These are phyloP conservation scores for Spinus olivaceus DNA, from an alignment of 2,797 vertebrate species.

Conservation along the genomic window DNA sequence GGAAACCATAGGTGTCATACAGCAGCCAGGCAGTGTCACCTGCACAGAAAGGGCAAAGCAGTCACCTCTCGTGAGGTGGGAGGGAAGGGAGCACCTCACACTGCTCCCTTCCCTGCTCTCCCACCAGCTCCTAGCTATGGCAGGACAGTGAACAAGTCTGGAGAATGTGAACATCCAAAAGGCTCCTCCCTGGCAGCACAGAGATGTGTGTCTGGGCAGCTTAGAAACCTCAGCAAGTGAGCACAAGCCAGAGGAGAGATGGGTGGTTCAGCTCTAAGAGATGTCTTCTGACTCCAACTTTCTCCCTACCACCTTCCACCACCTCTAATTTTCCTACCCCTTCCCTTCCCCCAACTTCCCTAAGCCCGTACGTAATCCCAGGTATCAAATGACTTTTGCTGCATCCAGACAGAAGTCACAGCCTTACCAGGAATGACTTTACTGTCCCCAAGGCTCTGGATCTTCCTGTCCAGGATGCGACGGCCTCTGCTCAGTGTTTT, in stretches of 20 bases:
- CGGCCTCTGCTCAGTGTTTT: slow-evolving; percentile 96
- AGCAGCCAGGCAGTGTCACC: slow-evolving; percentile 97
- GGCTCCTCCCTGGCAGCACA: not conserved
- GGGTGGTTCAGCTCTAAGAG: not conserved
- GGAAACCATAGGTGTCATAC: slow-evolving; percentile 97
- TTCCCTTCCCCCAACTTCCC: not conserved
- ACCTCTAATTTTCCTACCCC: not conserved
- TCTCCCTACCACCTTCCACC: not conserved
- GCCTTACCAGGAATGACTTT: slow-evolving; percentile 89
- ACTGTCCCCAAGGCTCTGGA: slow-evolving; percentile 87
- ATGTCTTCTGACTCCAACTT: not conserved
- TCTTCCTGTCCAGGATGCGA: slow-evolving; percentile 94
- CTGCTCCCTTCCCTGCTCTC: not conserved
- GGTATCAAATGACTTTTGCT: not conserved
- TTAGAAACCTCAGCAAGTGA: not conserved
- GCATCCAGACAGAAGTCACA: not conserved
- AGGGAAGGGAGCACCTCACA: too few species aligned
- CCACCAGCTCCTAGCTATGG: fast-evolving
- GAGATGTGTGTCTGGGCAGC: not conserved
- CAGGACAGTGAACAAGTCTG: not conserved
- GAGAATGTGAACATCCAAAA: not conserved
- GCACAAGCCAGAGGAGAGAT: not conserved
- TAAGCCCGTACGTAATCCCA: not conserved
- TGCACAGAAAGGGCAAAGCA: slow-evolving; percentile 41
- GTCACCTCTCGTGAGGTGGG: not conserved